Evolutionary conservation across 2,797 vertebrate genomes (phyloP).

Genomic region (Peromyscus melanophrys): DNA sequence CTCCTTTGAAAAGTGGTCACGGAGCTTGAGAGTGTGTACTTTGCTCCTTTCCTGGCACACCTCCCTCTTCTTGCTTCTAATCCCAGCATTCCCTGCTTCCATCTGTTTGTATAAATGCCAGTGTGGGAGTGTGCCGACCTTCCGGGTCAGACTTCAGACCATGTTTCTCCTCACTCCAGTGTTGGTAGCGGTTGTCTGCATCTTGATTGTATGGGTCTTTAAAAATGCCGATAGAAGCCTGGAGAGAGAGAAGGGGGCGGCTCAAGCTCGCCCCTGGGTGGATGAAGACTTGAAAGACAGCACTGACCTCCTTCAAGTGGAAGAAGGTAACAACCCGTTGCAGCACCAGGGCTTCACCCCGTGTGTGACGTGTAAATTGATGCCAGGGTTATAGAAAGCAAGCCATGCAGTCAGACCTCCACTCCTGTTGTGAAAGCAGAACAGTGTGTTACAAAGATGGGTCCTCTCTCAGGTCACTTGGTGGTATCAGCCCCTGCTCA

Average conservation of each 20-base stretch:
- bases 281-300: slow-evolving; percentile 94
- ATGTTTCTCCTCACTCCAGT: slow-evolving; percentile 95
- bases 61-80: neutral
- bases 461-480: neutral
- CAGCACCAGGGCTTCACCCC: accelerated
- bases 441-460: too few species aligned
- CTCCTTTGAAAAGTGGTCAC: slow-evolving; percentile 2
- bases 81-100: neutral
- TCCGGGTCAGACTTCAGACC: accelerated
- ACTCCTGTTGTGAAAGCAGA: neutral
- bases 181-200: slow-evolving; percentile 92
- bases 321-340: slow-evolving; percentile 89
- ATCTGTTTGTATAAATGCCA: slow-evolving; percentile 44
- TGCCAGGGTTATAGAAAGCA: neutral
- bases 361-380: accelerated
- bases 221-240: slow-evolving; percentile 82
- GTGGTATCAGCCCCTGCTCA: neutral
- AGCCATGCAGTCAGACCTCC: neutral
- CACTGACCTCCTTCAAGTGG: slow-evolving; percentile 87
- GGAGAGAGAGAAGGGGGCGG: slow-evolving; percentile 62
- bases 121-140: neutral
- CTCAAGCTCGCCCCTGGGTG: slow-evolving; percentile 90
- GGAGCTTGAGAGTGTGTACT: neutral
- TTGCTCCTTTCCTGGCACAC: neutral
- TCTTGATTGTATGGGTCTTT: slow-evolving; percentile 91